Percentiles rank a stretch among this genome's conserved stretches.
These are phyloP conservation scores for Pygoscelis adeliae DNA, from an alignment of 2,113 vertebrate species.

Conservation along the genomic window DNA sequence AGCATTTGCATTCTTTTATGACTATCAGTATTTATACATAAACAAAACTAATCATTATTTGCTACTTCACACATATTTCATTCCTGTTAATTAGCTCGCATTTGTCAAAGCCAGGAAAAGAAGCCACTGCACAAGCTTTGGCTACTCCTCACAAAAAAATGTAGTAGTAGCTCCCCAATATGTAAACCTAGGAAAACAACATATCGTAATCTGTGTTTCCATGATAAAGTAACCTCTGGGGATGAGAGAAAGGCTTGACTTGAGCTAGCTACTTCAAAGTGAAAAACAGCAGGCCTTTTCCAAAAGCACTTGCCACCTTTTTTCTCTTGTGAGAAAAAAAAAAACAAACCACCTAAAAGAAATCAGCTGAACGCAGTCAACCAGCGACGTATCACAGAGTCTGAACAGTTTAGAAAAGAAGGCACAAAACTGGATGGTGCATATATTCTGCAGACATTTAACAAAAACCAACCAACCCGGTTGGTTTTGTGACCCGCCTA, in stretches of 20 bases:
- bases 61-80: neutral
- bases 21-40: neutral
- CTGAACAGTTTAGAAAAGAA: neutral
- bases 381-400: neutral
- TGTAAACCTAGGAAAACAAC: neutral
- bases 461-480: neutral
- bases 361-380: neutral
- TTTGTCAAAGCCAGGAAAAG: neutral
- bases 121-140: neutral
- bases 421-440: neutral
- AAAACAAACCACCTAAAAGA: neutral
- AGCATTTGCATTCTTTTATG: neutral
- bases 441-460: neutral
- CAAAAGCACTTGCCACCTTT: neutral
- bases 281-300: neutral
- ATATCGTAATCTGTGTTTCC: fast-evolving
- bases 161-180: neutral
- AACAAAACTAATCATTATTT: neutral
- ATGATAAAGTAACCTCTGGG: neutral
- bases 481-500: too few species aligned
- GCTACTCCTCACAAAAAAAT: neutral
- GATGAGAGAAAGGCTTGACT: neutral
- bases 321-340: neutral
- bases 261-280: neutral
- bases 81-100: neutral